Evolutionary conservation across 2,113 vertebrate species (phyloP).

Genomic region (Paradisaea rubra): DNA sequence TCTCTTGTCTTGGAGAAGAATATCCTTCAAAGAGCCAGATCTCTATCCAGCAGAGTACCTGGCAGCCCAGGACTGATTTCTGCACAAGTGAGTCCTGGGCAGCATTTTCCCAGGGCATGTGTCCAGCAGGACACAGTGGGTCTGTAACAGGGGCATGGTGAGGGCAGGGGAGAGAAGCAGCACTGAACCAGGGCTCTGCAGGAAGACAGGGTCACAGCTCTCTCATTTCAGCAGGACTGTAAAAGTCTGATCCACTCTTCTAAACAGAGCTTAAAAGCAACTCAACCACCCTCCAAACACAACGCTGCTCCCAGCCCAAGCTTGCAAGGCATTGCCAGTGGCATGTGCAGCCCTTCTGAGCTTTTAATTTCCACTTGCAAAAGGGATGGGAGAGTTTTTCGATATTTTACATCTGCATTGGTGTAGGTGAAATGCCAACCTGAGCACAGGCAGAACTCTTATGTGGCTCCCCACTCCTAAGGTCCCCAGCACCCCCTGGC

Average conservation of each 20-base stretch:
- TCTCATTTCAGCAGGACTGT: neutral
- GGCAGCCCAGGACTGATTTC: neutral
- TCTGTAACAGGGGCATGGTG: neutral
- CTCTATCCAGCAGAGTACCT: neutral
- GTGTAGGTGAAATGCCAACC: neutral
- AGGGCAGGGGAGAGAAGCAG: neutral
- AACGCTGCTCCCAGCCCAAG: neutral
- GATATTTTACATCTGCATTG: neutral
- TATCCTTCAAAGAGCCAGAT: neutral
- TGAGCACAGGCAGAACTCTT: neutral
- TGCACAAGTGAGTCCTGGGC: neutral
- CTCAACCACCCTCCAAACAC: accelerated
- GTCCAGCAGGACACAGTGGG: neutral
- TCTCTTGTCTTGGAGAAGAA: neutral
- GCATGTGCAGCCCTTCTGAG: neutral
- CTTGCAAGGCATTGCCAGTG: neutral
- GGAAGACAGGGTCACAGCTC: neutral
- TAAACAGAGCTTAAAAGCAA: neutral
- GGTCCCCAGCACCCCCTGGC: neutral
- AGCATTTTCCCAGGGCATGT: accelerated
- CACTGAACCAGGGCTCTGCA: neutral
- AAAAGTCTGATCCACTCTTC: neutral
- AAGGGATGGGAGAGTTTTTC: neutral
- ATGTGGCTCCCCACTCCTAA: accelerated
- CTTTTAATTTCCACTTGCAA: neutral